Percentiles rank a stretch among this genome's conserved stretches.
Evolutionary conservation across 1,140 invertebrate species (phyloP).

Genomic region (Archivesica marissinica): DNA sequence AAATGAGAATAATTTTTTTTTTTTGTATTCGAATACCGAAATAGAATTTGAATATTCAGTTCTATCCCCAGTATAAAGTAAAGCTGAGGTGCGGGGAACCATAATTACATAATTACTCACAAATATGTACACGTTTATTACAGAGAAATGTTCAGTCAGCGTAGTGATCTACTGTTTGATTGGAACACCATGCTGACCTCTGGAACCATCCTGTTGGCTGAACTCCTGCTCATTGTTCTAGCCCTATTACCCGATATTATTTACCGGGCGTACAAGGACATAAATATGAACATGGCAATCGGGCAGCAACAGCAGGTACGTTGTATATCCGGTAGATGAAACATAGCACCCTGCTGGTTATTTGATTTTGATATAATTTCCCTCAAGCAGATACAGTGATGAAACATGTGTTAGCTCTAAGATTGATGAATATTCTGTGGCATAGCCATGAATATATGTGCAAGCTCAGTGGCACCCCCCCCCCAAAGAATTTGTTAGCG

Average conservation of each 20-base stretch:
- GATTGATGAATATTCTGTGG: no score
- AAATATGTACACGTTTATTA: neutral
- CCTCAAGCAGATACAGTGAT: neutral
- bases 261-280: constrained; percentile 66
- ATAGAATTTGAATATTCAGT: no score
- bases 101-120: no score
- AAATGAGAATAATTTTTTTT: no score
- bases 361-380: neutral
- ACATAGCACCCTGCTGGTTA: neutral
- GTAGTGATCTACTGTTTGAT: constrained; percentile 25
- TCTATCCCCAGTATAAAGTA: no score
- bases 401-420: no score
- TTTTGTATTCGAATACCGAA: no score
- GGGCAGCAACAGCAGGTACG: constrained; percentile 34
- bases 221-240: constrained; percentile 85
- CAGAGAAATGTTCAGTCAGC: constrained; percentile 43
- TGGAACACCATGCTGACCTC: constrained; percentile 47
- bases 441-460: no score
- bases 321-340: neutral
- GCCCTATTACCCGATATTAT: constrained; percentile 87
- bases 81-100: no score
- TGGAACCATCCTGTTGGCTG: constrained; percentile 86
- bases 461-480: no score
- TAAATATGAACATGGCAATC: neutral
- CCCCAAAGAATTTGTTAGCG: no score